phyloP scores from a whole-genome alignment of 2,888 invertebrate species.

The Chloroclysta siterata region DNA sequence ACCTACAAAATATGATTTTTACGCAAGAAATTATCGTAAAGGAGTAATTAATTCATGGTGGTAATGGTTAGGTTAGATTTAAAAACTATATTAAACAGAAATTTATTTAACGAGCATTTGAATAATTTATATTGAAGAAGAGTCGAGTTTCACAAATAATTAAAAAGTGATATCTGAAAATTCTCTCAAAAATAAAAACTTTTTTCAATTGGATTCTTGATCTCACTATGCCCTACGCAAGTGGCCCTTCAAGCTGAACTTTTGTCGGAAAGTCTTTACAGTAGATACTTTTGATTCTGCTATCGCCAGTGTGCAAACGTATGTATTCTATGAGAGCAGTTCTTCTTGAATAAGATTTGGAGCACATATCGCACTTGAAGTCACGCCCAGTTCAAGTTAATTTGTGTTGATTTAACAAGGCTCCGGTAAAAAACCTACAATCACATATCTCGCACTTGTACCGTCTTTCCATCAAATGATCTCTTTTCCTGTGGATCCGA shows the following conservation, averaged over 20 bases:
- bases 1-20: too few species aligned
- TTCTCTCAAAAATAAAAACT: too few species aligned
- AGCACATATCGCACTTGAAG: conserved; percentile 64
- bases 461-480: conserved; percentile 68
- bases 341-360: conserved; percentile 53
- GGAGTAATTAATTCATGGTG: too few species aligned
- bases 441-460: conserved; percentile 75
- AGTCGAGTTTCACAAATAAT: too few species aligned
- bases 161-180: too few species aligned
- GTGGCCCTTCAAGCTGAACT: conserved; percentile 73
- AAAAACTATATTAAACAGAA: too few species aligned
- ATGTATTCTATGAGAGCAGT: conserved; percentile 11
- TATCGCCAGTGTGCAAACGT: conserved; percentile 46
- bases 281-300: conserved; percentile 64
- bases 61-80: too few species aligned
- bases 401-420: conserved; percentile 58
- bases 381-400: conserved; percentile 60
- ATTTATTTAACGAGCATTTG: too few species aligned
- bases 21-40: too few species aligned
- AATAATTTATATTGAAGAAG: too few species aligned
- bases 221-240: conserved; percentile 55
- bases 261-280: conserved; percentile 76
- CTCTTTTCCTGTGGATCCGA: conserved; percentile 60
- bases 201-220: background rate
- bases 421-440: conserved; percentile 60